Percentiles rank a stretch among this genome's conserved stretches.
phyloP scores from a whole-genome alignment of 2,113 vertebrate species.

The Entelurus aequoreus region DNA sequence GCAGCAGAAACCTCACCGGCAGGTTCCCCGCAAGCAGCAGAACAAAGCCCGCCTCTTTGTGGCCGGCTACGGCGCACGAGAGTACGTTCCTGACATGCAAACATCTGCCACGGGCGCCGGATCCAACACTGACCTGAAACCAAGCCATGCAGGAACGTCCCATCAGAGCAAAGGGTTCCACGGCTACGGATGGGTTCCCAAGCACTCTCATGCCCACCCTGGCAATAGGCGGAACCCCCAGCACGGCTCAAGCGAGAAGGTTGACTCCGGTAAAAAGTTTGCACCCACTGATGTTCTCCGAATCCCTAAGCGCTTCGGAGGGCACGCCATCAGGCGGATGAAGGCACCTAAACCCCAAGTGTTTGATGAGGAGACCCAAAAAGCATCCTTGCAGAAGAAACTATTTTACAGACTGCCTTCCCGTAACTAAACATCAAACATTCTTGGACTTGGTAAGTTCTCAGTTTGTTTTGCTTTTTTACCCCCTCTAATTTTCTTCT shows the following conservation, averaged over 20 bases:
- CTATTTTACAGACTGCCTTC: neutral
- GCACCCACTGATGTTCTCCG: neutral
- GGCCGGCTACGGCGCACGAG: neutral
- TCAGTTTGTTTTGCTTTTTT: too few species aligned
- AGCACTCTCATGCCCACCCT: too few species aligned
- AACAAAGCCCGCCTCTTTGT: neutral
- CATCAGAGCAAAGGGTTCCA: too few species aligned
- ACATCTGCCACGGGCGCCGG: slow-evolving; percentile 4
- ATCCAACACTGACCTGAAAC: neutral
- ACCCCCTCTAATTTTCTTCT: too few species aligned
- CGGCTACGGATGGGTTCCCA: too few species aligned
- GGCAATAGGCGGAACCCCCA: neutral
- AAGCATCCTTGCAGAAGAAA: neutral
- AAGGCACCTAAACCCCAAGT: neutral
- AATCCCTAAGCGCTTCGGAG: slow-evolving; percentile 31
- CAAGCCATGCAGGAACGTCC: neutral
- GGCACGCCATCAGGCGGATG: slow-evolving; percentile 31
- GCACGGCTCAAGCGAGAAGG: neutral
- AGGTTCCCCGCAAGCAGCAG: neutral
- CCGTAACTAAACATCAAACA: too few species aligned
- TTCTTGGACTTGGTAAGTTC: too few species aligned
- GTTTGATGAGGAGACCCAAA: neutral
- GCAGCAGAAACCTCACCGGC: too few species aligned
- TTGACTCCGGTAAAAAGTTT: neutral
- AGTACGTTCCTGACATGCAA: neutral